Evolutionary conservation across 1,140 invertebrate species (phyloP).

Genomic region (Formica exsecta): DNA sequence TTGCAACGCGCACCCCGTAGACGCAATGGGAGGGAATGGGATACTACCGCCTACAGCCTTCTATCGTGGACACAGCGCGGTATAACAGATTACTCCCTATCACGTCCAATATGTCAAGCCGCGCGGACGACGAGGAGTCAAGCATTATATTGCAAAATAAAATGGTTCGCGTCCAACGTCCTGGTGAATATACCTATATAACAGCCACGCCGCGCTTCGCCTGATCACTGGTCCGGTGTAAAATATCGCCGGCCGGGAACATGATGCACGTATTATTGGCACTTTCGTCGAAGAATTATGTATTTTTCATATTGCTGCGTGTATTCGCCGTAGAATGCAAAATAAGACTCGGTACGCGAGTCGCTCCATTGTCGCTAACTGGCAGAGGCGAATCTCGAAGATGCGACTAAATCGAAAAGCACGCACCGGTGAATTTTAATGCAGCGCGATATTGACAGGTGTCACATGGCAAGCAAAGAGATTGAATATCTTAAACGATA

Average conservation of each 20-base stretch:
- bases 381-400: neutral
- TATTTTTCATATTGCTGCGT: slow-evolving; percentile 63
- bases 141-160: slow-evolving; percentile 75
- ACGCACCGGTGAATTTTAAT: slow-evolving; percentile 66
- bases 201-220: neutral
- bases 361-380: neutral
- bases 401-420: slow-evolving; percentile 41
- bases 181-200: neutral
- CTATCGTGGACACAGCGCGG: slow-evolving; percentile 61
- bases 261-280: slow-evolving; percentile 70
- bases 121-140: slow-evolving; percentile 72
- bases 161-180: slow-evolving; percentile 56
- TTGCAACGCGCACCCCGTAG: slow-evolving; percentile 27
- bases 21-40: neutral
- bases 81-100: slow-evolving; percentile 76
- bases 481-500: slow-evolving; percentile 30
- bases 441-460: slow-evolving; percentile 68
- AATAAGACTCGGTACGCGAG: slow-evolving; percentile 1
- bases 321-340: neutral
- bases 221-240: slow-evolving; percentile 9
- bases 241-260: slow-evolving; percentile 66
- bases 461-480: slow-evolving; percentile 13
- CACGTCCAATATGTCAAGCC: slow-evolving; percentile 74
- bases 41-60: slow-evolving; percentile 23
- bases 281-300: slow-evolving; percentile 69